phyloP scores from a whole-genome alignment of 2,888 invertebrate genomes.

The Eupithecia inturbata region DNA sequence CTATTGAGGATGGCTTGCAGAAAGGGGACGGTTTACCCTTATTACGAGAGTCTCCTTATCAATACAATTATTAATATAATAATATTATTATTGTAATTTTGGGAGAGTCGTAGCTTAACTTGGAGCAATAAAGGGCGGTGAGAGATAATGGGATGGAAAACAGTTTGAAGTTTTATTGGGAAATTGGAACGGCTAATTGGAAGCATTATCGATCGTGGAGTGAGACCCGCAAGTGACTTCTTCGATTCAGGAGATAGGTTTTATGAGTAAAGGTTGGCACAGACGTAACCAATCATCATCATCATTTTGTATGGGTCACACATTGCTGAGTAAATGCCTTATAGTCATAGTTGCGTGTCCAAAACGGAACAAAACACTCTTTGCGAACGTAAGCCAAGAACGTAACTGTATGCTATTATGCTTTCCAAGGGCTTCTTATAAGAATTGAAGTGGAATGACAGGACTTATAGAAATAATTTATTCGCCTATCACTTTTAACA shows the following conservation, averaged over 20 bases:
- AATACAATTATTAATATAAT: slow-evolving; percentile 85
- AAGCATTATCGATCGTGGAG: slow-evolving; percentile 78
- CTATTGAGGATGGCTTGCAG: slow-evolving; percentile 83
- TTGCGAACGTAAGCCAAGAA: not conserved
- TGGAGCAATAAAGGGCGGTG: slow-evolving; percentile 82
- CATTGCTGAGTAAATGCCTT: not conserved
- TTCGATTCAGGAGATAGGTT: slow-evolving; percentile 9
- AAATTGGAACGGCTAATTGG: slow-evolving; percentile 83
- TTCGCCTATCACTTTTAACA: not conserved
- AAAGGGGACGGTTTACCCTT: slow-evolving; percentile 85
- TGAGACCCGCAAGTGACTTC: slow-evolving; percentile 52
- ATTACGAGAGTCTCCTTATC: slow-evolving; percentile 85
- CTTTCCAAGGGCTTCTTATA: not conserved
- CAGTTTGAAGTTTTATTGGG: slow-evolving; percentile 85
- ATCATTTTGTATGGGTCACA: not conserved
- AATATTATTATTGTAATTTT: slow-evolving; percentile 85
- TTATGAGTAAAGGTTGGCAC: not conserved
- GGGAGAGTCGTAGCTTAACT: slow-evolving; percentile 82
- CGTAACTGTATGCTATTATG: not conserved
- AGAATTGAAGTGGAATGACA: not conserved
- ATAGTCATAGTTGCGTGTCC: not conserved
- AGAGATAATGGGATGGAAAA: slow-evolving; percentile 84
- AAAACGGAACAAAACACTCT: not conserved
- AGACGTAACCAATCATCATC: not conserved
- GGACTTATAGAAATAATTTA: not conserved